These are phyloP conservation scores for Trichechus manatus DNA, from an alignment of 2,113 vertebrate species.

Conservation along the genomic window DNA sequence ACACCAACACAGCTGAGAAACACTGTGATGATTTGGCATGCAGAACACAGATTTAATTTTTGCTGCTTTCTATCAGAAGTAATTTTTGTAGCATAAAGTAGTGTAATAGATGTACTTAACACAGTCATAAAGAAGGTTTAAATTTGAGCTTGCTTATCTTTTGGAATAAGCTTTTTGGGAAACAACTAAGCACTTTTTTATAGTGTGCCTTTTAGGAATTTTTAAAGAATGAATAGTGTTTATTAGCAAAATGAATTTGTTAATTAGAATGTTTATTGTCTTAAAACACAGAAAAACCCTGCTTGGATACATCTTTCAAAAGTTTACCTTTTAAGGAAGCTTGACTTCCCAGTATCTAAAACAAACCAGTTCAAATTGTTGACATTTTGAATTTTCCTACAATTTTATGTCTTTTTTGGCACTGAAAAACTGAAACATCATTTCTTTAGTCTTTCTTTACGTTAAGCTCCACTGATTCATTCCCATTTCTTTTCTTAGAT, in stretches of 20 bases:
- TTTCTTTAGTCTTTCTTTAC: slow-evolving; percentile 31
- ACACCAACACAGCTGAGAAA: slow-evolving; percentile 61
- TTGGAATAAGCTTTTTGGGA: slow-evolving; percentile 55
- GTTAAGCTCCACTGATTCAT: slow-evolving; percentile 17
- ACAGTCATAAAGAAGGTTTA: slow-evolving; percentile 68
- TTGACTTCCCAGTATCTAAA: slow-evolving; percentile 45
- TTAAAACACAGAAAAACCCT: slow-evolving; percentile 56
- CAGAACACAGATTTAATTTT: slow-evolving; percentile 55
- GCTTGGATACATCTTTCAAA: slow-evolving; percentile 56
- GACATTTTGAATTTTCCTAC: slow-evolving; percentile 51
- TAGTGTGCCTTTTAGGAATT: slow-evolving; percentile 59
- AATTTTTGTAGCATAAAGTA: slow-evolving; percentile 64
- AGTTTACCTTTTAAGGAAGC: slow-evolving; percentile 40
- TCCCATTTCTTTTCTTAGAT: slow-evolving; percentile 49
- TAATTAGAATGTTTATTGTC: slow-evolving; percentile 67
- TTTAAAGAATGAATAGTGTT: slow-evolving; percentile 67
- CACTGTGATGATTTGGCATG: slow-evolving; percentile 47
- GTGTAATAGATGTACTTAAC: slow-evolving; percentile 70
- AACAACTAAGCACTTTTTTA: slow-evolving; percentile 61
- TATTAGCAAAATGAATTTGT: slow-evolving; percentile 70
- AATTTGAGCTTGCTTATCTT: slow-evolving; percentile 70
- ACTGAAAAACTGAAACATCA: background rate
- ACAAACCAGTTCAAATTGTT: slow-evolving; percentile 54
- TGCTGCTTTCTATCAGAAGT: slow-evolving; percentile 66
- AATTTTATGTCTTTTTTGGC: background rate